Conservation (phyloP, 2,113 vertebrate species). For the Syrrhaptes paradoxus region DNA sequence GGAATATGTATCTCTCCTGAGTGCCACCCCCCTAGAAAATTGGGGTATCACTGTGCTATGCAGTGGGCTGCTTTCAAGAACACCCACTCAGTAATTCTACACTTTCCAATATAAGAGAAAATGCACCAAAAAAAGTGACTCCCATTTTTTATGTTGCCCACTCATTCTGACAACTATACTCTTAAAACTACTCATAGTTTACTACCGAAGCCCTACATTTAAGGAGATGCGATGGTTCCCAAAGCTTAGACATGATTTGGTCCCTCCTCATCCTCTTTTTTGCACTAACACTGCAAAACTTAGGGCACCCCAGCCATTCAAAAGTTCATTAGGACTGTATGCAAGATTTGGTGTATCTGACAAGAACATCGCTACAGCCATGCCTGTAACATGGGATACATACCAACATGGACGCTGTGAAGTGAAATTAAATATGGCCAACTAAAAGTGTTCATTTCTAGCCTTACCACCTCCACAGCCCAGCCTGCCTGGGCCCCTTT, state of each 20-base stretch:
- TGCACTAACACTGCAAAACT: not conserved
- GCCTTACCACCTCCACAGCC: not conserved
- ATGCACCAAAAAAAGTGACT: not conserved
- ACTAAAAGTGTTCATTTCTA: not conserved
- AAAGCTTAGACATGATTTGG: not conserved
- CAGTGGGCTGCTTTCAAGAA: not conserved
- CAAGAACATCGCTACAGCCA: not conserved
- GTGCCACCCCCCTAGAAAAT: fast-evolving
- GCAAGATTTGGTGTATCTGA: not conserved
- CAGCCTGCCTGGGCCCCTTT: not conserved
- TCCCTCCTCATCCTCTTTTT: not conserved
- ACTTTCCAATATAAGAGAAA: not conserved
- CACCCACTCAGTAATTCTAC: not conserved
- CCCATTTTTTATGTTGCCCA: not conserved
- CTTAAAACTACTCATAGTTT: not conserved
- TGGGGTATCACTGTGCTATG: not conserved
- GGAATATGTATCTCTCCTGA: not conserved
- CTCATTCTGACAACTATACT: not conserved
- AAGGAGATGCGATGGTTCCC: not conserved
- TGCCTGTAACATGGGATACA: not conserved
- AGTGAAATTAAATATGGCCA: not conserved
- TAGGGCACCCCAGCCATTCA: not conserved
- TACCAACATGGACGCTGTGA: not conserved
- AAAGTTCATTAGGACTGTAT: not conserved
- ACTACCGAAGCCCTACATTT: not conserved